A percentile compares a stretch with the other conserved stretches of the same genome.
Conservation (phyloP, 2,113 vertebrate genomes). For the Stigmatopora argus region DNA sequence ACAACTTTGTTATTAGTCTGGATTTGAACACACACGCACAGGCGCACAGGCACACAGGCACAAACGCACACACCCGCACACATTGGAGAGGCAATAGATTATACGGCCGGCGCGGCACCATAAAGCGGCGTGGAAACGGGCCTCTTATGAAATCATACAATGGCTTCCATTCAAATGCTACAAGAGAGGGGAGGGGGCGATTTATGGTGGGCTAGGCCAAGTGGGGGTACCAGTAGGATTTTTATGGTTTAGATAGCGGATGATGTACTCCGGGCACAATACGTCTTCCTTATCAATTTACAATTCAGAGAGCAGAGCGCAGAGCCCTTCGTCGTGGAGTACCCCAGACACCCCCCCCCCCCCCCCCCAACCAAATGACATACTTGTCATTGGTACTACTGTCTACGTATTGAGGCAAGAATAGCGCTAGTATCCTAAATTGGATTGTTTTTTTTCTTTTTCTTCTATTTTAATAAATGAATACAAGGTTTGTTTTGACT, state of each 20-base stretch:
- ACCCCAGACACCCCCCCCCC: no score
- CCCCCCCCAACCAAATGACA: not conserved
- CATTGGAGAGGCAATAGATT: slow-evolving; percentile 28
- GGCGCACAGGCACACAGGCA: not conserved
- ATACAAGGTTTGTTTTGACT: no score
- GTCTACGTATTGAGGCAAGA: no score
- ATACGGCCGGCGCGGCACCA: slow-evolving; percentile 32
- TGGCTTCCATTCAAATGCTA: slow-evolving; percentile 55
- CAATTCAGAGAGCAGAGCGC: slow-evolving; percentile 36
- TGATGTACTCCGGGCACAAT: slow-evolving; percentile 49
- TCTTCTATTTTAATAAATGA: not conserved
- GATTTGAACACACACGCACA: slow-evolving; percentile 19
- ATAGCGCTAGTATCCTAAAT: not conserved
- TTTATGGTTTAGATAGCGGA: slow-evolving; percentile 54
- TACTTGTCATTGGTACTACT: no score
- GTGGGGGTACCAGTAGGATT: slow-evolving; percentile 42
- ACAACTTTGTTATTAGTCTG: slow-evolving; percentile 65
- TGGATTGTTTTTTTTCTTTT: no score
- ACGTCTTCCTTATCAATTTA: slow-evolving; percentile 51
- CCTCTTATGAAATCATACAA: slow-evolving; percentile 58
- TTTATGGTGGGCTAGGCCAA: slow-evolving; percentile 51
- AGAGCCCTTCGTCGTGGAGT: slow-evolving; percentile 30
- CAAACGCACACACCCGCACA: no score
- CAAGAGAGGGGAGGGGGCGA: slow-evolving; percentile 24
- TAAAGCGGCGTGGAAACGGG: slow-evolving; percentile 54